Evolutionary conservation across 2,797 vertebrate genomes (phyloP), one percentile per base, ranked within the genome.

Genomic region (Coracias cyanogaster): DNA sequence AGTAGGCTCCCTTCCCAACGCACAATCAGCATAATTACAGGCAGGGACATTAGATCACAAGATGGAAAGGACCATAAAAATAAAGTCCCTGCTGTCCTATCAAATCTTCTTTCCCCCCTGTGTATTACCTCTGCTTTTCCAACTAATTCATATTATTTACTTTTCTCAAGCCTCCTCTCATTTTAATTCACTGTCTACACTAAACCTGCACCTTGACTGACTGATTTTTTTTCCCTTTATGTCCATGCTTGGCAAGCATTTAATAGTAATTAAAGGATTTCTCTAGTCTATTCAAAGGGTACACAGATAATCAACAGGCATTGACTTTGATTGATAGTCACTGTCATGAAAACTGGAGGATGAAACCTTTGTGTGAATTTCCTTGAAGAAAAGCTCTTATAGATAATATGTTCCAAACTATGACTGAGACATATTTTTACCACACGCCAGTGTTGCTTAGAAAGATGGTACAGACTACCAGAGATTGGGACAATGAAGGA

Each of bases 201-300:
- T 46, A 86, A 31, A 76, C 49, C 86, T 88, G 76, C 73, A 69
- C 84, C 95, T 89, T 95, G 94, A 97, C 73, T 97, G 93, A 97
- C 91, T 65, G 41, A 88, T 57, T 93, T 95, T 84, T 84, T 69
- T 82, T 12, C 35, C 72, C 64, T 54, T 78, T 49, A 67, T 79
- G 81, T 81, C 86, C 94, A 82, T 55, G 81, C 89, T 95, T 97
- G 90, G 94, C 91, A 98, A 96, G 96, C 86, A 95, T 96, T 97
- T 97, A 97, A 96, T 82, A 96, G 93, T 80, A 98, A 97, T 98
- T 98, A 97, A 96, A 43, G 96, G 89, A 88, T 94, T 96, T 92
- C 91, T 97, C 84, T 91, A 81, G 90, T 97, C 93, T 96, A 62
- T 96, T 97, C 77, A 77, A 94, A 89, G 80, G 77, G 29, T 92